Base-by-base conservation (phyloP, 2,113 vertebrate species). In the Myanophis thanlyinensis region DNA sequence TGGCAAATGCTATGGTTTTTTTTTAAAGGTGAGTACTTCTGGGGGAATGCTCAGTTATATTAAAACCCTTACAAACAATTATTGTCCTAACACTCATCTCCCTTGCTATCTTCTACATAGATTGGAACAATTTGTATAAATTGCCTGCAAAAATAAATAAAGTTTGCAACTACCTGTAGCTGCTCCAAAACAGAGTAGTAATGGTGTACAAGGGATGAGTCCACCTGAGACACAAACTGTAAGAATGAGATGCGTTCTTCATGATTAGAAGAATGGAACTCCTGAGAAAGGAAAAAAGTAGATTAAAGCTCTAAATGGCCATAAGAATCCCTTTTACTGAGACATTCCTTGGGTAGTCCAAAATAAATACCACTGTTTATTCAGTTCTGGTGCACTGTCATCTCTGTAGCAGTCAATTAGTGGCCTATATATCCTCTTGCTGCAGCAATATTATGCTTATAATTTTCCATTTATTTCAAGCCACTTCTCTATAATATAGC, bases 221-320 rank as follows among this genome's bases (percentile, higher is more conserved):
- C 96, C 92, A 96, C 95, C 0, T 96, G 96, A 9, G 95, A 89
- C 0, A 95, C 95, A 88, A 97, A 97, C 0, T 94, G 94, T 86
- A 96, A 92, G 88, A 97, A 90, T 25, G 94, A 93, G 0, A 40
- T 54, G 27, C 92, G 95, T 54, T 97, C 95, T 0, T 23, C 12
- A 0, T 93, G 93, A n/a, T 91, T 95, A 23, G 95, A 95, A 20
- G 94, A 94, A 92, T 97, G 96, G 88, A 97, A 97, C 40, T 97
- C 97, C 97, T 97, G 90, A 1, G 35, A n/a, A 40, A 52, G 88
- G 23, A 0, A 30, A 1, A 13, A 40, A 25, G n/a, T n/a, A n/a
- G 12, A 40, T 9, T 73, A 15, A 44, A 10, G 1, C 44, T 30
- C 47, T 46, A 53, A n/a, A 30, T 0, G 35, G 51, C 49, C 49